Evolutionary conservation across 1,140 invertebrate species (phyloP), one percentile per base, ranked within the genome.

Genomic region (Drosophila neocordata): DNA sequence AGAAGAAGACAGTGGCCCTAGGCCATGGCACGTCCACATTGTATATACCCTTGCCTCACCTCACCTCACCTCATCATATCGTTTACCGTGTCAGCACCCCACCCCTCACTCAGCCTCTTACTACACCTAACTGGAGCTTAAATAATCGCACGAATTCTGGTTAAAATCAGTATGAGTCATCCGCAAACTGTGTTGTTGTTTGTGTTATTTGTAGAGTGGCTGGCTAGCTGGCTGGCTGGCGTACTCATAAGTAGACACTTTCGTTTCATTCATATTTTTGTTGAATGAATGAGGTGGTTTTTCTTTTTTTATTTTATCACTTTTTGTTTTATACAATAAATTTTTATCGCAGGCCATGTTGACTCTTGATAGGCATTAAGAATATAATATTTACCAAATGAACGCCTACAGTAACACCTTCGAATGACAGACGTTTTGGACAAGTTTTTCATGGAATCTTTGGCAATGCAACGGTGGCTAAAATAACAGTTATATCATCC

Each of bases 101-200:
- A 2, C 8, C 63, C 27, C 38, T 20, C n/a, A 2, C 55, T 9
- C 64, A n/a, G 22, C 22, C 35, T 18, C 27, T 15, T 18, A 18
- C 35, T 52, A 44, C 38, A 44, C 37, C 56, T 69, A 83, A 76
- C 69, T 73, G 51, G 82, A 83, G 27, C 79, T 77, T 78, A 81
- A 85, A 69, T 64, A 80, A 85, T 65, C 82, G 71, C 72, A 82
- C 77, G 83, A 87, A 77, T 88, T 88, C 83, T 79, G 64, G 69
- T 67, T 88, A 88, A 88, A 84, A 79, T 58, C 79, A 48, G 65
- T 61, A 79, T 88, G 83, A 88, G 72, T 88, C 83, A 88, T 88
- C 83, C 31, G 8, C 15, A 27, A 34, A 66, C 38, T 60, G 64
- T 74, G 62, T 51, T 41, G 41, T 59, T 35, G 41, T 59, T 35